A percentile compares a stretch with the other conserved stretches of the same genome.
Conservation (phyloP, 2,113 vertebrate species). For the Eurypyga helias region DNA sequence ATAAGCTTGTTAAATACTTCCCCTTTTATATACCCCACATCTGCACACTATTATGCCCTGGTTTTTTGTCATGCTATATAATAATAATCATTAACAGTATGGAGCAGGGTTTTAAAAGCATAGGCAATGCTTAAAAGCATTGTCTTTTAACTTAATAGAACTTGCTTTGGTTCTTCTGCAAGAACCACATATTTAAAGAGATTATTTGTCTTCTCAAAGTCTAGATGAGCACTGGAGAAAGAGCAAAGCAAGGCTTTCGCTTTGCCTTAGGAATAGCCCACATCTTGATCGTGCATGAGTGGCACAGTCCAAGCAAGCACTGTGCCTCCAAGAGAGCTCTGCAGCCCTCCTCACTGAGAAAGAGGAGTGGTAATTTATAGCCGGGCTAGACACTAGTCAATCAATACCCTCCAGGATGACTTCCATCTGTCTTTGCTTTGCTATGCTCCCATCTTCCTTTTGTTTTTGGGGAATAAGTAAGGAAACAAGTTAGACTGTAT, state of each 20-base stretch:
- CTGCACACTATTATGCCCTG: neutral
- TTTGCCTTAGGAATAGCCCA: rapidly evolving
- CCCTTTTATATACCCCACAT: neutral
- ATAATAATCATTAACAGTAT: slow-evolving; percentile 7
- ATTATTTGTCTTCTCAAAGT: neutral
- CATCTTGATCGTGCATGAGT: neutral
- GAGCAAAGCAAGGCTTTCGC: neutral
- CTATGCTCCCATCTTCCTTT: neutral
- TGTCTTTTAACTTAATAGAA: neutral
- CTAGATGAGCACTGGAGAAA: neutral
- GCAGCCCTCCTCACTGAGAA: neutral
- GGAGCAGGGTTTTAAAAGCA: slow-evolving; percentile 13
- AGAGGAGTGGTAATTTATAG: slow-evolving; percentile 4
- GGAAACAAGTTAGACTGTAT: neutral
- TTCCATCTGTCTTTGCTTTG: slow-evolving; percentile 10
- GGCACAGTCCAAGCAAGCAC: neutral
- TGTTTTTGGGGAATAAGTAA: neutral
- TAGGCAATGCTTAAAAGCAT: neutral
- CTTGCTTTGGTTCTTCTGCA: slow-evolving; percentile 1
- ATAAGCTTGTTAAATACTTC: slow-evolving; percentile 11
- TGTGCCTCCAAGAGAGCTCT: neutral
- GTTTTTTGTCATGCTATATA: neutral
- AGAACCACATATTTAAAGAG: neutral
- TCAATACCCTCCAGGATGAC: neutral
- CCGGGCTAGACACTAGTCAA: neutral